Base-by-base conservation (phyloP, 2,797 vertebrate species). In the Limnodromus scolopaceus region DNA sequence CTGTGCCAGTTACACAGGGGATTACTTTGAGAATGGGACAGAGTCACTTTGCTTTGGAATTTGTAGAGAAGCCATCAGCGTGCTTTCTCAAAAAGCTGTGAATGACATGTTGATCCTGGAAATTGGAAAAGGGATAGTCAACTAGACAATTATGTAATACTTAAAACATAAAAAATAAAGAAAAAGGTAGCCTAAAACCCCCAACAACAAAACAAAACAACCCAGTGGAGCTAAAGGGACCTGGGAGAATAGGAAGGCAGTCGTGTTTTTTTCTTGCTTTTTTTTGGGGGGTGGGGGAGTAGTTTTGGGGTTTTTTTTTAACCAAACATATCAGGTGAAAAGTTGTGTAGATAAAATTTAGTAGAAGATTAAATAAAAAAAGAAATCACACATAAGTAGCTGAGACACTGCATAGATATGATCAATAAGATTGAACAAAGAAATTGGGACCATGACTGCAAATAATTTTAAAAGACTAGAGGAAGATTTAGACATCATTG, bases 71-170 rank as follows among this genome's bases (percentile, higher is more conserved):
- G 70, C 70, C 49, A 93, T 69, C 77, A 69, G 13, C 10, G 1
- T 84, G 61, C 79, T 93, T 92, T 88, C 88, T 86, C 71, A 93
- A 87, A 95, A 66, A 94, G 51, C 55, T 87, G 66, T 79, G 68
- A 89, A 92, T 89, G 86, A 87, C 66, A 89, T 23, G 36, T 27
- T 87, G 51, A 87, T 87, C 41, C 36, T 71, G 45, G 75, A 87
- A 89, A 79, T 5, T 4, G 30, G 58, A 93, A 89, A 96, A 83
- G 43, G 41, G 58, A 79, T 22, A 82, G 51, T 81, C 61, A 89
- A 91, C 63, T 66, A 87, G 58, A 79, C 6, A 58, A 89, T 61
- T 84, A 69, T 18, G 12, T 36, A 87, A 57, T 72, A 64, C 19
- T 39, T 65, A 28, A 71, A 75, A 51, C 12, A 64, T 19, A 51